A percentile compares a stretch with the other conserved stretches of the same genome.
These are phyloP conservation scores for Euplexia lucipara DNA, from an alignment of 2,888 invertebrate species.

Conservation along the genomic window DNA sequence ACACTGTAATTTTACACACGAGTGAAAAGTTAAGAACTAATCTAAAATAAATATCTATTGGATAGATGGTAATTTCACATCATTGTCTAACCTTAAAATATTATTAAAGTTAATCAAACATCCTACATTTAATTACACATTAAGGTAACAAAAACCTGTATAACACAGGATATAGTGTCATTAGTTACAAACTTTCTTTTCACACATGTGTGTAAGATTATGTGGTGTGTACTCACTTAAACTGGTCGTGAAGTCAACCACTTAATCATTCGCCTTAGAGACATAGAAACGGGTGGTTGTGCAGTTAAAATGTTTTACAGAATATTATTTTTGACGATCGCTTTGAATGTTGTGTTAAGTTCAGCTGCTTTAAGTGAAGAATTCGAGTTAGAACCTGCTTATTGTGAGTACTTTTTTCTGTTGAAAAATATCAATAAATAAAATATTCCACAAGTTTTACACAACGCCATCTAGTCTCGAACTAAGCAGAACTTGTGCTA, in stretches of 20 bases:
- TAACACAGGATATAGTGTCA: background rate
- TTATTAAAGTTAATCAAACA: slow-evolving; percentile 31
- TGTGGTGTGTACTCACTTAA: background rate
- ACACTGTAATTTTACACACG: too few relatives aligned
- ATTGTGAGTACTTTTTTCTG: slow-evolving; percentile 31
- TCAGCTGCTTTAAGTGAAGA: background rate
- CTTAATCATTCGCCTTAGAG: slow-evolving; percentile 18
- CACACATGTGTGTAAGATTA: slow-evolving; percentile 1
- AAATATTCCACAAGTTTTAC: too few relatives aligned
- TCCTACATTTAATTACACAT: slow-evolving; percentile 24
- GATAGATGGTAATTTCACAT: background rate
- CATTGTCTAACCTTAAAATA: slow-evolving; percentile 37
- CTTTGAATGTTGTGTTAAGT: slow-evolving; percentile 3
- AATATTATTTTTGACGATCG: background rate
- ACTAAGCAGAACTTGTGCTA: too few relatives aligned
- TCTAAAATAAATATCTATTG: slow-evolving; percentile 9
- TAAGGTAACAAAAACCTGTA: background rate
- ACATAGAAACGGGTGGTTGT: slow-evolving; percentile 8
- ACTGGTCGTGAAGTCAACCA: background rate
- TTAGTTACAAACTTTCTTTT: slow-evolving; percentile 20
- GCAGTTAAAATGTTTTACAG: slow-evolving; percentile 32
- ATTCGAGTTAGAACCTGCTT: background rate
- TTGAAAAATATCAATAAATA: too few relatives aligned
- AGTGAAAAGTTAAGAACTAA: background rate
- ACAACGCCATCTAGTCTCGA: too few relatives aligned